These are phyloP conservation scores for Notothenia rossii DNA, from an alignment of 2,113 vertebrate genomes.

Conservation along the genomic window DNA sequence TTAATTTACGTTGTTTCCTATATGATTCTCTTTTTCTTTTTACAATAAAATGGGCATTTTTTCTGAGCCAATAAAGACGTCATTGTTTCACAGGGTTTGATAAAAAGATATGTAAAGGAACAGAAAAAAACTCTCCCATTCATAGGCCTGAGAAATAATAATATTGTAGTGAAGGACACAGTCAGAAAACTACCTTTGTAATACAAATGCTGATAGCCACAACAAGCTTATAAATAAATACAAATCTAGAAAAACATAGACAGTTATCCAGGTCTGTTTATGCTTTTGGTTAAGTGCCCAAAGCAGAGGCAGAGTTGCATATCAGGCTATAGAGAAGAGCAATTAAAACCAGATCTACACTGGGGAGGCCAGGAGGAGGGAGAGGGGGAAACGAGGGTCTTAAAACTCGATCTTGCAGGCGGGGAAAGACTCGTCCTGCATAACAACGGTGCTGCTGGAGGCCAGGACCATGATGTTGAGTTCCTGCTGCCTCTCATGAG, in stretches of 20 bases:
- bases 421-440: conserved; percentile 99
- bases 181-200: conserved; percentile 38
- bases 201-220: conserved; percentile 47
- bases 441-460: conserved; percentile 99
- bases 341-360: conserved; percentile 54
- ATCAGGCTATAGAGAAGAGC: conserved; percentile 51
- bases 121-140: conserved; percentile 5
- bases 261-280: conserved; percentile 41
- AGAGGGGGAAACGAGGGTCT: conserved; percentile 57
- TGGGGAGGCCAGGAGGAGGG: background rate
- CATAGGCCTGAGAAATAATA: conserved; percentile 13
- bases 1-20: background rate
- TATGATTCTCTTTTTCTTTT: background rate
- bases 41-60: background rate
- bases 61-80: background rate
- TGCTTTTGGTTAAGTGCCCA: conserved; percentile 2
- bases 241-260: conserved; percentile 53
- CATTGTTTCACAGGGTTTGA: background rate
- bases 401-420: conserved; percentile 99
- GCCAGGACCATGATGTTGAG: conserved; percentile 98
- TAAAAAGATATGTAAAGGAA: background rate
- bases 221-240: conserved; percentile 52
- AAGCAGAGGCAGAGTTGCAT: conserved; percentile 47
- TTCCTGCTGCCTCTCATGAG: conserved; percentile 96
- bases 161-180: background rate